Evolutionary conservation across 2,797 vertebrate genomes (phyloP).

Genomic region (Betta splendens): DNA sequence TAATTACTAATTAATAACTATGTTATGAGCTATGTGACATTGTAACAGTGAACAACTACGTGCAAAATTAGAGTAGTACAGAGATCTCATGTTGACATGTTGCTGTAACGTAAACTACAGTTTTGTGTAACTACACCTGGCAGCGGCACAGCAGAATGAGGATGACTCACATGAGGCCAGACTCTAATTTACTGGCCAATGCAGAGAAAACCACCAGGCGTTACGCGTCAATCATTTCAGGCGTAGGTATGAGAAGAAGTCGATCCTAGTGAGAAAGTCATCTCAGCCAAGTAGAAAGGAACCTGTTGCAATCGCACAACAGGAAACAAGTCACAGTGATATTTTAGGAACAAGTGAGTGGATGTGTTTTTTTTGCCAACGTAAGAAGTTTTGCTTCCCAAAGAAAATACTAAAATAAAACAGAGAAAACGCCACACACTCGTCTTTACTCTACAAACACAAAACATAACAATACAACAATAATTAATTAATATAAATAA

Average conservation of each 20-base stretch:
- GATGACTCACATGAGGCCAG: slow-evolving; percentile 23
- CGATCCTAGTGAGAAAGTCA: not conserved
- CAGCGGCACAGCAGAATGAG: slow-evolving; percentile 6
- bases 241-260: not conserved
- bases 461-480: no score
- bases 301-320: not conserved
- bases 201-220: slow-evolving; percentile 7
- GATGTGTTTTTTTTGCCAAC: slow-evolving; percentile 2
- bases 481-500: no score
- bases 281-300: not conserved
- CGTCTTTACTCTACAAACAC: no score
- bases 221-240: slow-evolving; percentile 14
- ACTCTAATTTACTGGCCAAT: slow-evolving; percentile 6
- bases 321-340: slow-evolving; percentile 4
- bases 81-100: not conserved
- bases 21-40: no score
- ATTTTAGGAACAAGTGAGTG: slow-evolving; percentile 2
- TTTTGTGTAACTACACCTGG: slow-evolving; percentile 24
- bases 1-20: no score
- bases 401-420: not conserved
- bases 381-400: slow-evolving; percentile 25
- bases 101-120: slow-evolving; percentile 21
- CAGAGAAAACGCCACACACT: not conserved
- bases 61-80: not conserved
- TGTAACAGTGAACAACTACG: no score